phyloP scores from a whole-genome alignment of 2,113 vertebrate species.

The Sylvietta virens region DNA sequence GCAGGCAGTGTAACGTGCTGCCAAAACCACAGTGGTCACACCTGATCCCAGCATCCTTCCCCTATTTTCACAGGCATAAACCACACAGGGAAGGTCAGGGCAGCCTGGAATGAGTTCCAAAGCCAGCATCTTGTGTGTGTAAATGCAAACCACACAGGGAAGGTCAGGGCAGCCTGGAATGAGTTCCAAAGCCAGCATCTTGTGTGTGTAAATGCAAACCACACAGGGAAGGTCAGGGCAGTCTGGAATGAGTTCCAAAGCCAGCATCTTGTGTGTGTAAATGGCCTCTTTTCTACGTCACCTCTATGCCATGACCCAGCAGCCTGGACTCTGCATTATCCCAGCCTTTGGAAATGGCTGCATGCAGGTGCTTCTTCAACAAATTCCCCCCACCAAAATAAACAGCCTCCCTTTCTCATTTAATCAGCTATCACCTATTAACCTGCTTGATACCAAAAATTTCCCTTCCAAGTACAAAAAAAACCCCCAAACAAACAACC shows the following conservation, averaged over 20 bases:
- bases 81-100: no score
- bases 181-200: no score
- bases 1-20: not conserved
- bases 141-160: no score
- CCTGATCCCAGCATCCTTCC: not conserved
- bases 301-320: not conserved
- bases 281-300: not conserved
- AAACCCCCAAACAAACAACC: not conserved
- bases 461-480: not conserved
- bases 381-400: not conserved
- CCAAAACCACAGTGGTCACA: not conserved
- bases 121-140: no score
- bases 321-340: fast-evolving
- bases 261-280: not conserved
- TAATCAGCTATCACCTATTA: not conserved
- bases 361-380: not conserved
- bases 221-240: not conserved
- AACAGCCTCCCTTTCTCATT: not conserved
- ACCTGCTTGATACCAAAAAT: not conserved
- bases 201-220: no score
- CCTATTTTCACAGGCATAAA: not conserved
- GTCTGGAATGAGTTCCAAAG: not conserved
- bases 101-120: no score
- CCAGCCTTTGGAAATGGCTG: not conserved
- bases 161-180: no score